phyloP scores from a whole-genome alignment of 2,888 invertebrate genomes.

The Calliphora vomitoria region DNA sequence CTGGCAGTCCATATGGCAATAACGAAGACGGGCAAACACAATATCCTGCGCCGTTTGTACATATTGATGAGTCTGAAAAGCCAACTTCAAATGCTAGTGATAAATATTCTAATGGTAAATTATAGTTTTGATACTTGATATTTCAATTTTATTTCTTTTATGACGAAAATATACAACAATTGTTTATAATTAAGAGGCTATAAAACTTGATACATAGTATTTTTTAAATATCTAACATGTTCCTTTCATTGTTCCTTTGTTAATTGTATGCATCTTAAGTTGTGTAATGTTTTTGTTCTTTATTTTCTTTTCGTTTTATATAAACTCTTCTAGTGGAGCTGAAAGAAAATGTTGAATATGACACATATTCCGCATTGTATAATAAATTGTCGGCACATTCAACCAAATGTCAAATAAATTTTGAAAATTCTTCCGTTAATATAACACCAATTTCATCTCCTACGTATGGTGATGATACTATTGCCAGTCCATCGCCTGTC shows the following conservation, averaged over 20 bases:
- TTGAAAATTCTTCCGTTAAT: slow-evolving; percentile 49
- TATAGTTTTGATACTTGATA: not conserved
- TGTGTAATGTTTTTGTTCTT: not conserved
- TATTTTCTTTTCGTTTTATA: slow-evolving; percentile 6
- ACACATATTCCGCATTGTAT: slow-evolving; percentile 45
- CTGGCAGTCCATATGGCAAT: slow-evolving; percentile 23
- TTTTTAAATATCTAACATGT: not conserved
- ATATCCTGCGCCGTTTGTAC: not conserved
- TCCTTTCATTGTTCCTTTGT: too few species aligned
- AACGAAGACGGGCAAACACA: slow-evolving; percentile 17
- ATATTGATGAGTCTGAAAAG: slow-evolving; percentile 21
- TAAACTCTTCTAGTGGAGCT: not conserved
- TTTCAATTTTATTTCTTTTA: not conserved
- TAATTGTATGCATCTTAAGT: slow-evolving; percentile 1
- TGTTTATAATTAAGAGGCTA: slow-evolving; percentile 44
- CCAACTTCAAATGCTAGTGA: slow-evolving; percentile 14
- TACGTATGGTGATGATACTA: slow-evolving; percentile 57
- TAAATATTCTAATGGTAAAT: slow-evolving; percentile 56
- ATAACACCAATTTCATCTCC: slow-evolving; percentile 69
- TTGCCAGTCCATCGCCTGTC: slow-evolving; percentile 70
- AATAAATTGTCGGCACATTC: slow-evolving; percentile 55
- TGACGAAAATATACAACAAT: slow-evolving; percentile 19
- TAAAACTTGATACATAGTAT: slow-evolving; percentile 52
- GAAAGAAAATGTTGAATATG: slow-evolving; percentile 35
- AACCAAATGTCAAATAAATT: slow-evolving; percentile 56